Base-by-base conservation (phyloP, 1,140 invertebrate species). In the Acarapis woodi region DNA sequence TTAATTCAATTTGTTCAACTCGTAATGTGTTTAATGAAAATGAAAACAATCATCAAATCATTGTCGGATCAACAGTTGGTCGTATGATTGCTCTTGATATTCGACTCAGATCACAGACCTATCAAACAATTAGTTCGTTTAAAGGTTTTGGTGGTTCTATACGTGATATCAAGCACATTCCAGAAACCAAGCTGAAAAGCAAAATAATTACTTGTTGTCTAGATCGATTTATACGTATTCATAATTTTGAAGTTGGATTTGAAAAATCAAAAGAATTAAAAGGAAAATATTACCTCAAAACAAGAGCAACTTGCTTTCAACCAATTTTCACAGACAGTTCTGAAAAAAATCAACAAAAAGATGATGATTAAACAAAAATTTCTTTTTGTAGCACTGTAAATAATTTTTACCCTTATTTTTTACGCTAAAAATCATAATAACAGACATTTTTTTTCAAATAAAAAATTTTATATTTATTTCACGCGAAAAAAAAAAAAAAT, bases 191-290 rank as follows among this genome's bases (percentile, higher is more conserved):
- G 4, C 35, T 22, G 14, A 12, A 14, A 4, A 14, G 25, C 18
- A 44, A 44, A 39, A 25, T 44, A 1, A 28, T 43, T 2, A 42
- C 21, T n/a, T 44, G 43, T 34, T 35, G 35, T 26, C 20, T 41
- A 15, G 43, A 44, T 30, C 23, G 43, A 30, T 44, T 44, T 25
- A 37, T 44, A 8, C 30, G 41, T 3, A 23, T 44, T 9, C 43
- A 44, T 32, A 42, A 18, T 0, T 37, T 42, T 20, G n/a, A n/a
- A 2, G 43, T 34, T 12, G 43, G 26, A 15, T 3, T 41, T 0
- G 32, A 37, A 16, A 39, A 14, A 10, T 26, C n/a, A 15, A 30
- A 37, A 19, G 24, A 9, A 21, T 20, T 44, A 18, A 36, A 41
- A n/a, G 6, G 10, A 9, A 44, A 44, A n/a, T 34, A 37, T n/a